A percentile compares a stretch with the other conserved stretches of the same genome.
These are phyloP conservation scores for Astreopora myriophthalma DNA, from an alignment of 64 coral and sea anemone species.

Conservation along the genomic window DNA sequence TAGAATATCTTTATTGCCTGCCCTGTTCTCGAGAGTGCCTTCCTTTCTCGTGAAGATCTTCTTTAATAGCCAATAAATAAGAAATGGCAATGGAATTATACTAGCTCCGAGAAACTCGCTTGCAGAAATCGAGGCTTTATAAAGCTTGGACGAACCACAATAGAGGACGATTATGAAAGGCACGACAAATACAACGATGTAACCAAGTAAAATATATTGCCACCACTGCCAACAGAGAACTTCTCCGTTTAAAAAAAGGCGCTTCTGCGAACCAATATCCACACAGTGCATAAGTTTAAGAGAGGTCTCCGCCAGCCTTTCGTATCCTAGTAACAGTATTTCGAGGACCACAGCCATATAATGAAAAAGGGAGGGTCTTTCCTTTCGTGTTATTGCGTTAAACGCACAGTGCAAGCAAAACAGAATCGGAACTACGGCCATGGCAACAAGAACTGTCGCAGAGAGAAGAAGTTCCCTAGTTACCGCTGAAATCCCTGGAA, in stretches of 20 bases:
- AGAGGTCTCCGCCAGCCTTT: constrained; percentile 60
- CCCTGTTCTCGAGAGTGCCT: background rate
- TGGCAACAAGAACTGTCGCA: constrained; percentile 37
- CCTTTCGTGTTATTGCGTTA: background rate
- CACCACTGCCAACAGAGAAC: constrained; percentile 75
- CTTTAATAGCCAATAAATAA: constrained; percentile 25
- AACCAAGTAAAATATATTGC: constrained; percentile 48
- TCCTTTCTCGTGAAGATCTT: background rate
- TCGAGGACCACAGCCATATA: constrained; percentile 63
- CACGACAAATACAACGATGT: constrained; percentile 44
- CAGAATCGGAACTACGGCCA: background rate
- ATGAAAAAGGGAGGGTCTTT: constrained; percentile 3
- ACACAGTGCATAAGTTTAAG: constrained; percentile 65
- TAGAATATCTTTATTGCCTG: background rate
- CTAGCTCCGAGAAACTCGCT: constrained; percentile 56
- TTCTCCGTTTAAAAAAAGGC: constrained; percentile 56
- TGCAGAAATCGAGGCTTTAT: background rate
- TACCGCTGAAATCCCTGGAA: constrained; percentile 31
- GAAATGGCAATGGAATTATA: constrained; percentile 47
- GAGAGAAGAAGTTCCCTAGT: constrained; percentile 50
- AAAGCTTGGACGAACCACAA: constrained; percentile 35
- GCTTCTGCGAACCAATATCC: background rate
- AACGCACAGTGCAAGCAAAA: background rate
- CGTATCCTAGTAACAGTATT: constrained; percentile 70
- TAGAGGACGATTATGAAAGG: constrained; percentile 59